Evolutionary conservation across 2,888 invertebrate species (phyloP), one percentile per base, ranked within the genome.

Genomic region (Drosophila engyochracea): DNA sequence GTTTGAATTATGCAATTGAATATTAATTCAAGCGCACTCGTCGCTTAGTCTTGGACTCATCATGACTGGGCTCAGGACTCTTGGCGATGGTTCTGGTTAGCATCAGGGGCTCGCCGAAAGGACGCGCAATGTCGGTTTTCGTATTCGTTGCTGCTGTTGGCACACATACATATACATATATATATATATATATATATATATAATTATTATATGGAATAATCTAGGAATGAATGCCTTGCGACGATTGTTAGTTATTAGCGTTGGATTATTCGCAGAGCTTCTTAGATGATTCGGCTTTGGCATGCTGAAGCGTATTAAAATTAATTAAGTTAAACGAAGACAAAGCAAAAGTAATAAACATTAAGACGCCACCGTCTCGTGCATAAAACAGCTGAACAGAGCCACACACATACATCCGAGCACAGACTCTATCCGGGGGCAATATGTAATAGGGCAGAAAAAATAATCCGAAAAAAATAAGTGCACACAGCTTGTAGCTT

Each of bases 81-180:
- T 82, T 88, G 44, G 75, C 55, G 44, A 81, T 76, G 63, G 69
- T 90, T 67, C 86, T 91, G 62, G 84, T 82, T 71, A 96, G 95
- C 95, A 96, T 96, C 93, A 97, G 94, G 74, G 97, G 97, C 93
- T 97, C 97, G 92, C 97, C 97, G 92, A 96, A 96, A 76, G 96
- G 96, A 93, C 96, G 95, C 85, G 95, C 95, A 85, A 95, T 83
- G 66, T 91, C 91, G 39, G 90, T 79, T 47, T 85, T 82, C 59
- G 85, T 79, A 61, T 86, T 90, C 84, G 85, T 75, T 22, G 60
- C 69, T 44, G 82, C 78, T 80, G 67, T 57, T 41, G 51, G 33
- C 44, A 58, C 25, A 58, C 19, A 44, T n/a, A 52, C 4, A 55
- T 35, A 71, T 61, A 60, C 33, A 47, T 53, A 39, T 44, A 39